Percentiles rank a stretch among this genome's conserved stretches.
These are phyloP conservation scores for Macrotrachela quadricornifera DNA, from an alignment of 1,140 invertebrate species.

Conservation along the genomic window DNA sequence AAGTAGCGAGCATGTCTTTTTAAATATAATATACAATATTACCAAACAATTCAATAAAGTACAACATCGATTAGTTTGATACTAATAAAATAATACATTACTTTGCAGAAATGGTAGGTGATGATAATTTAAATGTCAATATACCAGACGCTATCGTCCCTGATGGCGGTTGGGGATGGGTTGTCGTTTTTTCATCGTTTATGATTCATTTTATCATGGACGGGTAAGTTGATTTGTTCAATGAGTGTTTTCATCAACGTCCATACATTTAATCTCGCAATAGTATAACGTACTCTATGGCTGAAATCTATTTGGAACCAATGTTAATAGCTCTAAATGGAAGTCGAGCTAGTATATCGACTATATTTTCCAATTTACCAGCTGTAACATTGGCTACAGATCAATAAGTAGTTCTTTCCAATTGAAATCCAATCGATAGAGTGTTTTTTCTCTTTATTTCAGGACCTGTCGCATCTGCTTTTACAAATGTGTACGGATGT, in stretches of 20 bases:
- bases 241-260: too few relatives aligned
- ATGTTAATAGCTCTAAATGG: too few relatives aligned
- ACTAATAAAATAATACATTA: too few relatives aligned
- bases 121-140: too few relatives aligned
- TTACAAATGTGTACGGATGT: constrained; percentile 7
- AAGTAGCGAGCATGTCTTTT: too few relatives aligned
- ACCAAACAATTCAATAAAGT: too few relatives aligned
- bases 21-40: too few relatives aligned
- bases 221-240: background rate
- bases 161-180: constrained; percentile 10
- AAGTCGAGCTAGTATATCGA: background rate
- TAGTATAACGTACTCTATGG: background rate
- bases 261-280: too few relatives aligned
- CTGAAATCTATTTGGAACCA: too few relatives aligned
- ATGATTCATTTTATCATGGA: constrained; percentile 9
- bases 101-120: too few relatives aligned
- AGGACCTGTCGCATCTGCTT: constrained; percentile 1
- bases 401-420: background rate
- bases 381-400: constrained; percentile 2
- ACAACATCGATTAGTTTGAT: too few relatives aligned
- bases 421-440: background rate
- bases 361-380: background rate
- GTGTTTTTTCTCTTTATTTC: background rate
- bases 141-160: background rate
- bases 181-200: constrained; percentile 3